Base-by-base conservation (phyloP, 2,113 vertebrate genomes). In the Gadus macrocephalus region DNA sequence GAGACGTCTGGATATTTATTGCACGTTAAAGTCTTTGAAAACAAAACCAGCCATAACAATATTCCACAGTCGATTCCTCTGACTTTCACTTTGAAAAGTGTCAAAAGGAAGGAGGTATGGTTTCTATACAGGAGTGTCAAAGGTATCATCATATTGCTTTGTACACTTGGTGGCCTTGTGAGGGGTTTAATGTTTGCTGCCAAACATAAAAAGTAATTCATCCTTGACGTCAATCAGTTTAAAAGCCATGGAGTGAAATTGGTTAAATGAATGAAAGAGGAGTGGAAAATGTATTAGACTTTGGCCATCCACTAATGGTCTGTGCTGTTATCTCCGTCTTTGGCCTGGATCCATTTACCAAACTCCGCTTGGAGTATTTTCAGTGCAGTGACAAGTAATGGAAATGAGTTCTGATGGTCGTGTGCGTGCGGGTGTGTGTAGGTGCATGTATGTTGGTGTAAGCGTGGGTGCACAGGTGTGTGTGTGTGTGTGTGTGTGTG, bases 161-260 rank as follows among this genome's bases (percentile, higher is more conserved):
- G 42, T 49, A 49, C 2, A 42, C 42, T 49, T 2, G 42, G 11
- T 14, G 42, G 42, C 42, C 42, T 49, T 14, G 42, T 49, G 42
- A 49, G 42, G 42, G 42, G 11, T 49, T 49, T 49, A 14, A 49
- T 75, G 64, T 72, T 65, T 11, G 55, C 58, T 67, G 49, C 4
- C 31, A 49, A 67, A 53, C 49, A 66, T 53, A 67, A 74, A 81
- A 67, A 74, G 78, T 27, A 73, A 59, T 71, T 73, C 28, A 20
- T 5, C 17, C 31, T 56, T 79, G 69, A 83, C 55, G 28, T 67
- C 11, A 67, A 67, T 64, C 73, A 27, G 15, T 68, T 49, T 81
- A 62, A 74, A 27, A 55, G 62, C 8, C 7, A 1, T 19, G 56
- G 16, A 66, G 19, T 70, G 42, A 66, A 71, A 77, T 67, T 70